Conservation (phyloP, 2,888 invertebrate genomes). For the Artemia sp. region DNA sequence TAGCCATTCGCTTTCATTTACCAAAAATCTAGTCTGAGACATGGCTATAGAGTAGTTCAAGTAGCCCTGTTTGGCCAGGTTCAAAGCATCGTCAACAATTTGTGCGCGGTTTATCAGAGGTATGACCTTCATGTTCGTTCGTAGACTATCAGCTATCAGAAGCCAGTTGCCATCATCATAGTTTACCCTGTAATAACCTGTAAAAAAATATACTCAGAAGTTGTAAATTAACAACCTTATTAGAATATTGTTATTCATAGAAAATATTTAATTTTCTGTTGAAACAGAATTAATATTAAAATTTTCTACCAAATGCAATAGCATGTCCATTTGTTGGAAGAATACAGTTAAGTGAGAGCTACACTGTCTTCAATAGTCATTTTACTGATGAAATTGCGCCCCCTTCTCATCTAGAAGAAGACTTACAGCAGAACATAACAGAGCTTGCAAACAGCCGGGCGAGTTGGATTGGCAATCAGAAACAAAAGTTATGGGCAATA, state of each 20-base stretch:
- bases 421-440: no score
- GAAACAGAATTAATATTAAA: no score
- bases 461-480: no score
- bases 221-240: not conserved
- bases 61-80: not conserved
- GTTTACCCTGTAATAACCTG: slow-evolving; percentile 33
- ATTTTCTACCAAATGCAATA: no score
- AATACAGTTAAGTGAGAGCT: no score
- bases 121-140: not conserved
- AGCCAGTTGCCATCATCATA: slow-evolving; percentile 31
- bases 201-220: slow-evolving; percentile 25
- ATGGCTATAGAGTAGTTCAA: not conserved
- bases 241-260: not conserved
- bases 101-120: not conserved
- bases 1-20: not conserved
- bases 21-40: not conserved
- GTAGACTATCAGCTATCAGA: not conserved
- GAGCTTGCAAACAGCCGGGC: no score
- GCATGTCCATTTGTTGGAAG: no score
- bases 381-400: no score
- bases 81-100: not conserved
- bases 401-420: no score
- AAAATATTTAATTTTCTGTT: no score
- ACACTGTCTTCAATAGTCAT: no score
- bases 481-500: no score